Conservation (phyloP, 2,113 vertebrate genomes). For the Ammodytes marinus region DNA sequence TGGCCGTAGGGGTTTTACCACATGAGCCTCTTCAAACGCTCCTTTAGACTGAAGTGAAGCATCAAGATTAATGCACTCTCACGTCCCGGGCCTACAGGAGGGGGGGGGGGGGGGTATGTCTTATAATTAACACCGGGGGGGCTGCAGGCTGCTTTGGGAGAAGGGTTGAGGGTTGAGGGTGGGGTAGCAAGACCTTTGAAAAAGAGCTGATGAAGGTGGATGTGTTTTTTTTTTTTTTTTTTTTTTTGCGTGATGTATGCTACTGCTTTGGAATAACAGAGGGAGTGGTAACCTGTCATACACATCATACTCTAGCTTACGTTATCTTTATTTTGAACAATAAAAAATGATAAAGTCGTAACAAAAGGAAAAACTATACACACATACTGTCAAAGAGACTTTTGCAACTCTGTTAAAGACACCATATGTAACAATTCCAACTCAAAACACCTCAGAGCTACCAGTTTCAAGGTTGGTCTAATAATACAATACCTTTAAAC, state of each 20-base stretch:
- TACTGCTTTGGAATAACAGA: conserved; percentile 48
- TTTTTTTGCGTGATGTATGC: conserved; percentile 54
- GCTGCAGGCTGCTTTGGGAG: conserved; percentile 65
- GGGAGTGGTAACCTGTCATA: conserved; percentile 54
- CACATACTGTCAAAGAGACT: too few relatives aligned
- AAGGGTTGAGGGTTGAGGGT: conserved; percentile 37
- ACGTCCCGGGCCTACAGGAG: conserved; percentile 60
- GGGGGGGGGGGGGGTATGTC: conserved; percentile 36
- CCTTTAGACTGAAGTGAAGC: conserved; percentile 82
- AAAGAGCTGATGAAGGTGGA: conserved; percentile 62
- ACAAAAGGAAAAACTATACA: too few relatives aligned
- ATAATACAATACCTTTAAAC: too few relatives aligned
- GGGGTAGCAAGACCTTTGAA: conserved; percentile 45
- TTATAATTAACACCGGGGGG: conserved; percentile 85
- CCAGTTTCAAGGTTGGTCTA: too few relatives aligned
- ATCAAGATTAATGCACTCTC: conserved; percentile 87
- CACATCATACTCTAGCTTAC: conserved; percentile 53
- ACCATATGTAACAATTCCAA: too few relatives aligned
- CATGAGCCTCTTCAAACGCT: conserved; percentile 82
- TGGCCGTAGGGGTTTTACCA: conserved; percentile 79
- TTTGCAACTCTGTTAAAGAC: too few relatives aligned
- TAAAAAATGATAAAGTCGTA: too few relatives aligned
- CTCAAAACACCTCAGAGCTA: too few relatives aligned
- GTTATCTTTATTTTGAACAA: conserved; percentile 27
- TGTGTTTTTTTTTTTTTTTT: too few relatives aligned